Evolutionary conservation across 1,140 invertebrate genomes (phyloP), one percentile per base, ranked within the genome.

Genomic region (Papilio helenus): DNA sequence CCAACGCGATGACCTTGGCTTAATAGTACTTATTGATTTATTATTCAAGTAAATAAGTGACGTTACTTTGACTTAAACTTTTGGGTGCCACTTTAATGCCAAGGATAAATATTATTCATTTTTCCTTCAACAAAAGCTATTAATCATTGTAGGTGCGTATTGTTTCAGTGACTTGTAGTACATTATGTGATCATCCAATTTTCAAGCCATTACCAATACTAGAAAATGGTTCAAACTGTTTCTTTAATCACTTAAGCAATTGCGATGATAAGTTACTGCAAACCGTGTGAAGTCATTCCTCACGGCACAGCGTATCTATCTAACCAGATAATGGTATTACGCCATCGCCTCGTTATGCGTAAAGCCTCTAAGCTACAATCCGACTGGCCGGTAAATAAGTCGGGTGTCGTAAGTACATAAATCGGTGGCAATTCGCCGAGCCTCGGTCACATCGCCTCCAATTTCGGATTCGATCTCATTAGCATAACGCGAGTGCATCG

Each of bases 381-480:
- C 44, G 14, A 74, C 20, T 18, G n/a, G 39, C n/a, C 20, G 72
- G 20, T 72, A 72, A 72, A 46, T 49, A 74, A 44, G 20, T 46
- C 39, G 42, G 72, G 72, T 77, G 72, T 79, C 81, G 81, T 84
- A 80, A 81, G 79, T 81, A 79, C 61, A 68, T 84, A 84, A 84
- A 86, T 86, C 81, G 79, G 84, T 79, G 76, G 46, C 79, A 84
- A 80, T 80, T 83, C 84, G 23, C 72, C 72, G 80, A 85, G 84
- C 81, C 81, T 86, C 84, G 86, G 88, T 88, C 88, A 90, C 87
- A 86, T 83, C 77, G 89, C 88, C 84, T 91, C 92, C 92, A 91
- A 93, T 92, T 93, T 92, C 84, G 90, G 87, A 89, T 90, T 87
- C 90, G 87, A 93, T 89, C 88, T 88, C 86, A 93, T 93, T 93